These are phyloP conservation scores for Polydrusus pterygomalis DNA, from an alignment of 2,888 invertebrate genomes.

Conservation along the genomic window DNA sequence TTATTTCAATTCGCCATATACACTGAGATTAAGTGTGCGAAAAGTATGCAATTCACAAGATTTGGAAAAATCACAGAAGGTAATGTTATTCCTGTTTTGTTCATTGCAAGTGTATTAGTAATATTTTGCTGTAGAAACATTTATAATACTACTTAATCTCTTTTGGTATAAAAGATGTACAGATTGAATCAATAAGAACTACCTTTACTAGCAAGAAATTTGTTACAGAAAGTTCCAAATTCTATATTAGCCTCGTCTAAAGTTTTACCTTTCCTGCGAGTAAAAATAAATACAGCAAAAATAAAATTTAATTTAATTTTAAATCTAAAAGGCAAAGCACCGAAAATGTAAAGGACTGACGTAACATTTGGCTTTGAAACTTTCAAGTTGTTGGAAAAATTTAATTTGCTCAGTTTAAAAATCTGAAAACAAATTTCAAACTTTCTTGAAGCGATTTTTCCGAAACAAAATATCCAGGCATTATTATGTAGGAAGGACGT, in stretches of 20 bases:
- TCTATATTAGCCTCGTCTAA: background rate
- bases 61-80: too few species aligned
- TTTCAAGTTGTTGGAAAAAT: constrained; percentile 52
- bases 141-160: too few species aligned
- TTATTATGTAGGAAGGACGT: constrained; percentile 6
- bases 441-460: constrained; percentile 37
- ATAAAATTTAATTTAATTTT: constrained; percentile 33
- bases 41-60: too few species aligned
- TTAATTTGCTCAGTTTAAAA: constrained; percentile 52
- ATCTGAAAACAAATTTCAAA: constrained; percentile 48
- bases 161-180: background rate
- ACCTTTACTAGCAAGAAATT: background rate
- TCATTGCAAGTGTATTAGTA: too few species aligned
- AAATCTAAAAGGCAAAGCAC: constrained; percentile 33
- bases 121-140: too few species aligned
- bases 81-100: too few species aligned
- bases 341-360: constrained; percentile 39
- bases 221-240: too few species aligned
- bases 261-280: background rate
- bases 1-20: too few species aligned
- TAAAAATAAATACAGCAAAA: constrained; percentile 12
- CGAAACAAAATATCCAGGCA: constrained; percentile 43
- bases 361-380: constrained; percentile 49
- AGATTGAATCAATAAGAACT: background rate
- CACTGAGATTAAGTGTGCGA: too few species aligned